Percentiles rank a stretch among this genome's conserved stretches.
These are phyloP conservation scores for Leptinotarsa texana DNA, from an alignment of 1,140 invertebrate species.

Conservation along the genomic window DNA sequence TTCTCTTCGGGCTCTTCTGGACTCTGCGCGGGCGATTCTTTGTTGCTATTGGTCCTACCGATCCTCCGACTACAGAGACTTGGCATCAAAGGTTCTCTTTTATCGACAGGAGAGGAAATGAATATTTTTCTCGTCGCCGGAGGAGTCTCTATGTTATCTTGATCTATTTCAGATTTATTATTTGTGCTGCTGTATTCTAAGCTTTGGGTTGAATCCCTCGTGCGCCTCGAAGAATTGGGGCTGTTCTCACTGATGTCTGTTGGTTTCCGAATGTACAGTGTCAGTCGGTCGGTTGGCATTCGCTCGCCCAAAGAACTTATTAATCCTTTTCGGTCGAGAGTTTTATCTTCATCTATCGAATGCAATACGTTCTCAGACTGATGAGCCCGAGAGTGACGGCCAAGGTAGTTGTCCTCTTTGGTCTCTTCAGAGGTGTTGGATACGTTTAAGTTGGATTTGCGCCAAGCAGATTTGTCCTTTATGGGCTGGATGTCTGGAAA, in stretches of 20 bases:
- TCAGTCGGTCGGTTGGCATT: conserved; percentile 61
- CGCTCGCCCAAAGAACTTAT: conserved; percentile 58
- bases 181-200: conserved; percentile 49
- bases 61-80: conserved; percentile 58
- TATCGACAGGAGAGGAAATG: conserved; percentile 63
- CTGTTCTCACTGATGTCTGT: conserved; percentile 18
- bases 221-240: conserved; percentile 29
- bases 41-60: conserved; percentile 41
- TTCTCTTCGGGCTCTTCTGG: conserved; percentile 56
- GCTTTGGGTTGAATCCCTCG: conserved; percentile 52
- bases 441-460: conserved; percentile 73
- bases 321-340: conserved; percentile 56
- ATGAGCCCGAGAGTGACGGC: conserved; percentile 31
- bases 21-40: conserved; percentile 17
- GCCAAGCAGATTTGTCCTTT: conserved; percentile 77
- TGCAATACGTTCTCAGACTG: conserved; percentile 46
- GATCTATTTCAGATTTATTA: conserved; percentile 84
- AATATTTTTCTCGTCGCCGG: conserved; percentile 75
- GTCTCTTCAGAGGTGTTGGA: conserved; percentile 65
- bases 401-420: conserved; percentile 36
- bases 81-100: conserved; percentile 58
- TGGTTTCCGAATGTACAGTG: conserved; percentile 67
- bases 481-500: conserved; percentile 69
- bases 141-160: conserved; percentile 88
- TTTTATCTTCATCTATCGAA: conserved; percentile 61